Base-by-base conservation (phyloP, 2,888 invertebrate species). In the Leucania comma region DNA sequence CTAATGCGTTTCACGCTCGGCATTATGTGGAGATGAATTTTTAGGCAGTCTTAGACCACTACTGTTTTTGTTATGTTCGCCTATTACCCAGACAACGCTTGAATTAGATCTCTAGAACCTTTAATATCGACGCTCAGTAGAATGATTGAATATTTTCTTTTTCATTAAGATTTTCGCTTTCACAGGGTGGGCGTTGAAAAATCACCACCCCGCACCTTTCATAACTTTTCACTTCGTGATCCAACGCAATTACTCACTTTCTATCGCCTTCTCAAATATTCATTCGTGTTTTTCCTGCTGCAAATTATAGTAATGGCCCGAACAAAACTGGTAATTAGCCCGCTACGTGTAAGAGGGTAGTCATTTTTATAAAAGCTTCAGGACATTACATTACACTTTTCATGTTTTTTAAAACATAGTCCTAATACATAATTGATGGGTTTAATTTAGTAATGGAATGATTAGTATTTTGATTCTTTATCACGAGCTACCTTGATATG, bases 201-300 rank as follows among this genome's bases (percentile, higher is more conserved):
- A 95, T 95, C 91, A 86, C 93, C 88, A 86, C 90, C 93, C 93
- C 92, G 92, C 93, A 95, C 95, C 95, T 95, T 95, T 95, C 95
- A 95, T 95, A 95, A 95, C 95, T 95, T 96, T 95, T 95, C 95
- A 94, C 95, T 95, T 95, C 96, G 96, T 96, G 96, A 95, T 95
- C 94, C 95, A 87, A 90, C 84, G 92, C 96, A 92, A 96, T 96
- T 95, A 96, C 92, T 96, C 96, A 95, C 88, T 90, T 93, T 94
- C 94, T 94, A 95, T 95, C 94, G 96, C 94, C 94, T 93, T 94
- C 92, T 95, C 95, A 95, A 95, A 96, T 95, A 95, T 96, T 95
- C 96, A 95, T 95, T 95, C 92, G 92, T 93, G 91, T 91, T 94
- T 95, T 95, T 94, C 94, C 93, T 90, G 90, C 90, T 91, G 92